Evolutionary conservation across 2,888 invertebrate species (phyloP), one percentile per base, ranked within the genome.

Genomic region (Clunio marinus): DNA sequence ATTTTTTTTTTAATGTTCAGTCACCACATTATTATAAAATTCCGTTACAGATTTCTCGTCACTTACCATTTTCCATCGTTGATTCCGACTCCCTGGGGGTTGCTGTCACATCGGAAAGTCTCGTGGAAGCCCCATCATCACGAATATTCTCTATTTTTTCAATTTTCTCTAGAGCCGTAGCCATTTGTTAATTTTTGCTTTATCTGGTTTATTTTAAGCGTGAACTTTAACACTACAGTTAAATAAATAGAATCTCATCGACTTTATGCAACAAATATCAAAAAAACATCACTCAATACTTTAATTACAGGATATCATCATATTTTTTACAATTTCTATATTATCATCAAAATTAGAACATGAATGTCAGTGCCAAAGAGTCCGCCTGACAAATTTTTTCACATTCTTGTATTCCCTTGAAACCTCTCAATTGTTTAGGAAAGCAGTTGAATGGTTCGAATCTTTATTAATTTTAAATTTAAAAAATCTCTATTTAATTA

Each of bases 61-160:
- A 28, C 55, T 67, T 55, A 67, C 66, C 55, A 25, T 22, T 32
- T 13, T 67, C 66, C 22, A 37, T 24, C 37, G 63, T 25, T 8
- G 45, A 8, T 22, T 67, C 66, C 15, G 51, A 20, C 7, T 67
- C 66, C 13, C 55, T 8, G 8, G 55, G n/a, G 15, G 35, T 60
- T 20, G 25, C 28, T 55, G 66, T 37, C 24, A 35, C 35, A n/a
- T 67, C 66, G 22, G 66, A 65, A 15, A 24, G 24, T 24, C 15
- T 37, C 24, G 62, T 37, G 13, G 62, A 41, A 8, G 63, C 10
- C 24, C 35, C 46, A 65, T 65, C 63, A 27, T 65, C 63, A 25
- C 27, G 46, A 46, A 65, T 41, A 35, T 46, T 65, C 25, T 65
- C 63, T 10, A 65, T 65, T 65, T 65, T 65, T 27, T 65, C 63